Evolutionary conservation across 1,140 invertebrate genomes (phyloP).

Genomic region (Pomphorhynchus laevis): DNA sequence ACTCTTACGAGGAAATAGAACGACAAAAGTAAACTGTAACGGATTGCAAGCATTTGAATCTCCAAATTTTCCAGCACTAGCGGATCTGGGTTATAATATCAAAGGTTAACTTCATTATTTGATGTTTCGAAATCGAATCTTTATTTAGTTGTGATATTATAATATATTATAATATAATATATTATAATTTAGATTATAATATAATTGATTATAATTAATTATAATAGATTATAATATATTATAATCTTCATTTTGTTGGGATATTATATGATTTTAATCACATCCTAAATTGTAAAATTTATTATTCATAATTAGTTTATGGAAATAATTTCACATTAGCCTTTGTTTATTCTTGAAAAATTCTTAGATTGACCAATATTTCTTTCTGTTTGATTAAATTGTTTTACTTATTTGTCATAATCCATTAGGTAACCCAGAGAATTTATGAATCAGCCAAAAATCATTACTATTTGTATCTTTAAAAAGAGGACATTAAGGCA

Average conservation of each 20-base stretch:
- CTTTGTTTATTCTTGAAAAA: slow-evolving; percentile 1
- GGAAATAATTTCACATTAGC: slow-evolving; percentile 1
- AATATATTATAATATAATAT: not conserved
- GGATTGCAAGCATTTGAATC: slow-evolving; percentile 54
- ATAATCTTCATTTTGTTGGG: not conserved
- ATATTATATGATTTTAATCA: not conserved
- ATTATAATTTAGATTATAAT: not conserved
- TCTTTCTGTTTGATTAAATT: not conserved
- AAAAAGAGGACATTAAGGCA: no score
- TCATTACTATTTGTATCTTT: no score
- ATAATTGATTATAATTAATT: not conserved
- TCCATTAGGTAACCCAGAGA: no score
- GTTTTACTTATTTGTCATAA: slow-evolving; percentile 11
- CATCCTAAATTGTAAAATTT: no score
- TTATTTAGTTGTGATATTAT: not conserved
- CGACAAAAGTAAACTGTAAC: slow-evolving; percentile 38
- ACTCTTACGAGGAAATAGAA: slow-evolving; percentile 54
- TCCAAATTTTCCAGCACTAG: slow-evolving; percentile 49
- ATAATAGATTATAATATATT: not conserved
- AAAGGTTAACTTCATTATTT: slow-evolving; percentile 16
- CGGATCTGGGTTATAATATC: slow-evolving; percentile 31
- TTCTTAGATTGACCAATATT: not conserved
- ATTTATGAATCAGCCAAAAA: no score
- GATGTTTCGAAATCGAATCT: not conserved
- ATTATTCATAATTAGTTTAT: no score